phyloP scores from a whole-genome alignment of 2,797 vertebrate genomes.

The Tiaroga cobitis region DNA sequence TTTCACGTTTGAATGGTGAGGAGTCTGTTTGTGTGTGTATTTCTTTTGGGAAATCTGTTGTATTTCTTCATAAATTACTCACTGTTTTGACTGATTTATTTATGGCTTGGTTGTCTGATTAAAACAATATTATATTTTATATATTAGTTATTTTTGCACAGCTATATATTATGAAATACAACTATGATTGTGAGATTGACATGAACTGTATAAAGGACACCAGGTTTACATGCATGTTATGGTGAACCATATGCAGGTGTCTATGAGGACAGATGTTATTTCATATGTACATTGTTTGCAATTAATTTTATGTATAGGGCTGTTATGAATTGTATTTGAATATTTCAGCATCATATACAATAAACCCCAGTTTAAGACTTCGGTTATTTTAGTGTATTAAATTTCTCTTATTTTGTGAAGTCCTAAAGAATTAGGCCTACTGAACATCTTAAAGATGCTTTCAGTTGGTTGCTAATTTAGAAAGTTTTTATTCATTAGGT shows the following conservation, averaged over 20 bases:
- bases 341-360: conserved; percentile 57
- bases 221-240: conserved; percentile 52
- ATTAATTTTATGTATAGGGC: conserved; percentile 51
- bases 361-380: conserved; percentile 53
- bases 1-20: conserved; percentile 41
- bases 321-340: conserved; percentile 67
- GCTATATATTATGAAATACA: conserved; percentile 74
- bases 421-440: not conserved
- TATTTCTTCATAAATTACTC: conserved; percentile 73
- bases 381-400: not conserved
- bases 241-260: conserved; percentile 50
- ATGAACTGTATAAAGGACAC: conserved; percentile 68
- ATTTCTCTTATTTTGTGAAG: not conserved
- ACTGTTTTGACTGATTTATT: conserved; percentile 80
- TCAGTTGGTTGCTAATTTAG: not conserved
- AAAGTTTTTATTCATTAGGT: not conserved
- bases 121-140: conserved; percentile 77
- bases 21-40: conserved; percentile 61
- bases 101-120: conserved; percentile 78
- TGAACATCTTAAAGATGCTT: not conserved
- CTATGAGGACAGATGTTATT: conserved; percentile 49
- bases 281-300: conserved; percentile 57
- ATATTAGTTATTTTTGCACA: conserved; percentile 92
- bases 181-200: conserved; percentile 71
- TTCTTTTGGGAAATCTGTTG: conserved; percentile 64